Base-by-base conservation (phyloP, 2,113 vertebrate genomes). In the Illadopsis cleaveri region DNA sequence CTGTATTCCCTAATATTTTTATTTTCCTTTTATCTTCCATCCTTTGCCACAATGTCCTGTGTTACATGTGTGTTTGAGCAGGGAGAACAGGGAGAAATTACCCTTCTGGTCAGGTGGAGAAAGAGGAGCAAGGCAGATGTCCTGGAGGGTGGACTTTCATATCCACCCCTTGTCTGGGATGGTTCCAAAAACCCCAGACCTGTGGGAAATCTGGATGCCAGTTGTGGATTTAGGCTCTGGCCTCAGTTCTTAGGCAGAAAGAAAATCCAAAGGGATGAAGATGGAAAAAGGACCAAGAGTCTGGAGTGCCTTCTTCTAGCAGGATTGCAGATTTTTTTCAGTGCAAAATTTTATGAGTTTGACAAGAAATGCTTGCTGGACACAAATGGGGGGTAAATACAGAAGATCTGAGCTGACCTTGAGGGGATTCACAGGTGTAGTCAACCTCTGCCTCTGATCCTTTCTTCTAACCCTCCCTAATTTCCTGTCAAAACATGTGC, bases 401-500 rank as follows among this genome's bases (percentile, higher is more conserved):
- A n/a, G 17, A 78, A 51, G 68, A 33, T 48, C 1, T 70, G 66
- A 92, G 64, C 51, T 93, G 90, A 77, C 69, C 86, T 95, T 96
- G 87, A 70, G 84, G 56, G 7, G 19, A 75, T 91, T 79, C 8
- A 5, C 9, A 70, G 53, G 35, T 84, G 45, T 79, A 86, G 22
- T 28, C 35, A 70, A 16, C 20, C 48, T 73, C 89, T 48, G 15
- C 15, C 45, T 84, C 65, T 72, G 65, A 96, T 82, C 44, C 90
- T 95, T 88, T 86, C 54, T 96, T 77, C 78, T 70, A 87, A 75
- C 54, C 40, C 25, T 82, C 23, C 22, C 50, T 53, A 75, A 70
- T 91, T 91, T 91, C 65, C 76, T 91, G 72, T 91, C 84, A 95
- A 91, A 91, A 82, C 13, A 18, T 82, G 45, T 87, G 54, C 66